Evolutionary conservation across 2,113 vertebrate genomes (phyloP).

Genomic region (Gnathonemus echidnorhynchus): DNA sequence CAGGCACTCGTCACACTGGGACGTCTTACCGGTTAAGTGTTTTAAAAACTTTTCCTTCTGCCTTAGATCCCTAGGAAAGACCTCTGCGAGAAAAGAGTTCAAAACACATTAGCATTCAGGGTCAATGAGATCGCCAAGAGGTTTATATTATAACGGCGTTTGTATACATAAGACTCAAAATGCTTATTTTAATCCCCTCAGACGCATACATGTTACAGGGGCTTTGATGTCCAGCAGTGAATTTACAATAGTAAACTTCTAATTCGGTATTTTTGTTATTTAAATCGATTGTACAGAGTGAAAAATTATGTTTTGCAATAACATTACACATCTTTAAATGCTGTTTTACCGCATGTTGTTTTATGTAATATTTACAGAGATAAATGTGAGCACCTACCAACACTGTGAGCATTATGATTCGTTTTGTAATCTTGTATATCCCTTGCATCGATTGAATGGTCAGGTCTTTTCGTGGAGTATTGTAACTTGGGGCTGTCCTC

Average conservation of each 20-base stretch:
- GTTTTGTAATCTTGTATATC: slow-evolving; percentile 52
- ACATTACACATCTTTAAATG: neutral
- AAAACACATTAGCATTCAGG: neutral
- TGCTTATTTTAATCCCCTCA: neutral
- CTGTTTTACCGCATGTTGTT: neutral
- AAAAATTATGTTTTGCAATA: neutral
- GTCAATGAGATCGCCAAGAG: neutral
- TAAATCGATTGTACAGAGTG: neutral
- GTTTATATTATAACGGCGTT: neutral
- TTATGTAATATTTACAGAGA: neutral
- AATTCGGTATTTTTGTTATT: neutral
- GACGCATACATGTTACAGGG: neutral
- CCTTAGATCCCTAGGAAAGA: slow-evolving; percentile 73
- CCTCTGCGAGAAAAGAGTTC: slow-evolving; percentile 54
- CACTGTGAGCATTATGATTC: slow-evolving; percentile 62
- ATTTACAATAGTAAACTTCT: neutral
- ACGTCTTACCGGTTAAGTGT: slow-evolving; percentile 80
- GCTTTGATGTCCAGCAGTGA: neutral
- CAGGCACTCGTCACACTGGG: neutral
- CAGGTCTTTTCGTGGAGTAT: slow-evolving; percentile 46
- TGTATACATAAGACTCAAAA: neutral
- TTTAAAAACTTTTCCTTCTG: slow-evolving; percentile 86
- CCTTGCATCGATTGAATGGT: slow-evolving; percentile 53
- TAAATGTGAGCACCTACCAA: slow-evolving; percentile 64
- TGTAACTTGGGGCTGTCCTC: slow-evolving; percentile 49